phyloP scores from a whole-genome alignment of 2,113 vertebrate genomes.

The Tursiops truncatus region DNA sequence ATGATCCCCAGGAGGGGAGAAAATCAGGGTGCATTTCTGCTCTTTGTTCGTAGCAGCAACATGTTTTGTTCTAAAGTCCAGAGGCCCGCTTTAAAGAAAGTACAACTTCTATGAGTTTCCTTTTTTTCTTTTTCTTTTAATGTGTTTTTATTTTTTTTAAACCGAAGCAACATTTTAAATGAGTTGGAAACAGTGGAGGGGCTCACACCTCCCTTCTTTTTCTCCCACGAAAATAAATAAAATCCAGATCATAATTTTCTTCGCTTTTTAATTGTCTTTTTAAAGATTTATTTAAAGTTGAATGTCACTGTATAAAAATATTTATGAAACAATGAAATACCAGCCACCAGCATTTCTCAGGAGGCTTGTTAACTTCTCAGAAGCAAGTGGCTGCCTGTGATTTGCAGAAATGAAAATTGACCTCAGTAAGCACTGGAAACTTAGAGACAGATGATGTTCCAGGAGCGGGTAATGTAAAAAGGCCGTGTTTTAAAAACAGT shows the following conservation, averaged over 20 bases:
- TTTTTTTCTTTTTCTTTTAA: neutral
- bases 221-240: neutral
- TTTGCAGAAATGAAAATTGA: conserved; percentile 84
- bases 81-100: conserved; percentile 72
- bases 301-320: conserved; percentile 84
- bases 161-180: conserved; percentile 45
- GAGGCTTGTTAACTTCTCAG: conserved; percentile 85
- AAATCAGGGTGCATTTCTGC: conserved; percentile 79
- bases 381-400: conserved; percentile 85
- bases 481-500: conserved; percentile 67
- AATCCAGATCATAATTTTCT: conserved; percentile 64
- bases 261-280: conserved; percentile 45
- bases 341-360: conserved; percentile 85
- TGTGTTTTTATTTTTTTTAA: neutral
- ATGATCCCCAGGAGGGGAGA: conserved; percentile 65
- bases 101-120: conserved; percentile 64
- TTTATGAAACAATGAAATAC: conserved; percentile 87
- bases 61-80: conserved; percentile 72
- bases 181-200: conserved; percentile 64
- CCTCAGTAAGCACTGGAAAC: conserved; percentile 82
- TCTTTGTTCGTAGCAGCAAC: conserved; percentile 83
- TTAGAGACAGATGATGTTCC: conserved; percentile 81
- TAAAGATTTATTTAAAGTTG: conserved; percentile 80
- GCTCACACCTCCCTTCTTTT: conserved; percentile 40
- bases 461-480: conserved; percentile 71